These are phyloP conservation scores for Apodemia hepburni DNA, from an alignment of 2,888 invertebrate species.

Conservation along the genomic window DNA sequence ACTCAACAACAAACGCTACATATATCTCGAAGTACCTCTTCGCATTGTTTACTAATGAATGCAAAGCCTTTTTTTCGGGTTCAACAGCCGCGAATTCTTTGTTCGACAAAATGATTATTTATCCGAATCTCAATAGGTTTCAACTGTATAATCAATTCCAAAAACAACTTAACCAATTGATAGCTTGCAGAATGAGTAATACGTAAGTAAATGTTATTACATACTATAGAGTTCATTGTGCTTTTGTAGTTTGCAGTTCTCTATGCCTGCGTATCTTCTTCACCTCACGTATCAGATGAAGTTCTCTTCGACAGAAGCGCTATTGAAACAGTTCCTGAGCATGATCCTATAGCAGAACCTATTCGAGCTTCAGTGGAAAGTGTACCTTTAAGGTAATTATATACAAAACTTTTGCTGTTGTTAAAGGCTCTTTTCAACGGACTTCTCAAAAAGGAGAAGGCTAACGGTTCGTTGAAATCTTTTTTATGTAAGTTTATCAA, in stretches of 20 bases:
- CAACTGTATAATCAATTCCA: constrained; percentile 38
- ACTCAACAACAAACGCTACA: background rate
- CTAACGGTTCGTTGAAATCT: too few species aligned
- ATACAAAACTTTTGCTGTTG: background rate
- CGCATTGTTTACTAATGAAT: constrained; percentile 50
- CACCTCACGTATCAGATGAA: constrained; percentile 50
- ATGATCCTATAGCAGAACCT: constrained; percentile 73
- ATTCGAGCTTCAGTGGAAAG: constrained; percentile 89
- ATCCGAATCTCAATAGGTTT: constrained; percentile 48
- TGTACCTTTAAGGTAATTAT: constrained; percentile 74
- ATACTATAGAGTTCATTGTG: constrained; percentile 17
- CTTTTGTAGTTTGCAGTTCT: constrained; percentile 50
- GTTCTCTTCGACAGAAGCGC: constrained; percentile 54
- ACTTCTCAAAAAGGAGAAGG: too few species aligned
- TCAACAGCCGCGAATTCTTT: constrained; percentile 58
- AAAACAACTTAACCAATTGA: constrained; percentile 34
- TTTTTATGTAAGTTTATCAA: too few species aligned
- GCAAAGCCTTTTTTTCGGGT: constrained; percentile 52
- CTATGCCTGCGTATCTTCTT: constrained; percentile 47
- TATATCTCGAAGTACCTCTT: constrained; percentile 22
- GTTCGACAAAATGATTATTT: constrained; percentile 50
- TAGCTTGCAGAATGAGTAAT: constrained; percentile 7
- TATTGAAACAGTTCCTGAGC: constrained; percentile 62
- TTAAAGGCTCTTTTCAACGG: too few species aligned
- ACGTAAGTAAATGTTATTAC: constrained; percentile 16